phyloP scores from a whole-genome alignment of 2,888 invertebrate genomes.

The Spodoptera picta region DNA sequence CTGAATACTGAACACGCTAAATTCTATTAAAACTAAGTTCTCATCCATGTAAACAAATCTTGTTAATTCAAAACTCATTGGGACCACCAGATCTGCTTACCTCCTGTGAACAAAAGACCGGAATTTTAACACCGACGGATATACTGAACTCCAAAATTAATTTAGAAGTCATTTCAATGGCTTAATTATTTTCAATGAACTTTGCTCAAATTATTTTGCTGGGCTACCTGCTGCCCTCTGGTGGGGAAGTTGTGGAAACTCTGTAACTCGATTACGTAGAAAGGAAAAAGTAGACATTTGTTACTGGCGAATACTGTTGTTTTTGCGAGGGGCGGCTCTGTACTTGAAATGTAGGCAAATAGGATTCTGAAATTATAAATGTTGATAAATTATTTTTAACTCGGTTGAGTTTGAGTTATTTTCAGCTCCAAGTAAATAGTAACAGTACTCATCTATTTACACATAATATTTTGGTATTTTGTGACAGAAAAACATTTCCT shows the following conservation, averaged over 20 bases:
- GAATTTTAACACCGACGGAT: constrained; percentile 45
- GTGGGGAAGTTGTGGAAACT: constrained; percentile 28
- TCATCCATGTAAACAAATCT: constrained; percentile 24
- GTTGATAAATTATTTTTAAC: too few relatives aligned
- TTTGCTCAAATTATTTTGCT: constrained; percentile 47
- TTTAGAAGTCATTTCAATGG: constrained; percentile 64
- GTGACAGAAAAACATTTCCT: too few relatives aligned
- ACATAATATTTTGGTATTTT: too few relatives aligned
- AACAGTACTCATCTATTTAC: too few relatives aligned
- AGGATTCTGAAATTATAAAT: too few relatives aligned
- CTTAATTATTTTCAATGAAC: constrained; percentile 58
- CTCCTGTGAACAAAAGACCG: constrained; percentile 33
- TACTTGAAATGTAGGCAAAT: too few relatives aligned
- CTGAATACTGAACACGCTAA: constrained; percentile 10
- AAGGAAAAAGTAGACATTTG: constrained; percentile 25
- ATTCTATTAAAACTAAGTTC: constrained; percentile 24
- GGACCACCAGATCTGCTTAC: constrained; percentile 28
- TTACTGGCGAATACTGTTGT: constrained; percentile 14
- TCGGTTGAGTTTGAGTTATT: not conserved
- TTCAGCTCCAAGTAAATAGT: not conserved
- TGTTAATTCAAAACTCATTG: constrained; percentile 24
- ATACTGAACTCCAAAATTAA: constrained; percentile 62
- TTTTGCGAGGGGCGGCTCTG: too few relatives aligned
- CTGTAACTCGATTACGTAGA: constrained; percentile 30
- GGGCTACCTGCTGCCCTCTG: constrained; percentile 47